phyloP scores from a whole-genome alignment of 1,140 invertebrate genomes.

The Drosophila gunungcola region DNA sequence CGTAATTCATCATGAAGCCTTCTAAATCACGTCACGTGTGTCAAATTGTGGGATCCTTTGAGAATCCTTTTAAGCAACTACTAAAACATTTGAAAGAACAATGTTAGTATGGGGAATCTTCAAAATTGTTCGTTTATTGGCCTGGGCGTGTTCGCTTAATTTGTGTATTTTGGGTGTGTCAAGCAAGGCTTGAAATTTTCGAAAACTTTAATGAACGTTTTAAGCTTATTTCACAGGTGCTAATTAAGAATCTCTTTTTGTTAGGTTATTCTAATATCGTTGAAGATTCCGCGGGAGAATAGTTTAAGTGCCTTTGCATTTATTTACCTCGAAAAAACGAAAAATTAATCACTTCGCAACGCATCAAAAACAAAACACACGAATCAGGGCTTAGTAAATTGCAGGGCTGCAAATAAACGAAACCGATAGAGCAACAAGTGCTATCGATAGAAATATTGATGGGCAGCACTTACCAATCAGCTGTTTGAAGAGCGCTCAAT shows the following conservation, averaged over 20 bases:
- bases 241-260: not conserved
- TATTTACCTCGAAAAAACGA: constrained; percentile 60
- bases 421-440: constrained; percentile 56
- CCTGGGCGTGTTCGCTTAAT: constrained; percentile 70
- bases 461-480: constrained; percentile 3
- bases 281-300: too few relatives aligned
- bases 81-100: not conserved
- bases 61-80: constrained; percentile 15
- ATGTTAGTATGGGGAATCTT: not conserved
- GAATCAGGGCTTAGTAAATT: constrained; percentile 30
- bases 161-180: constrained; percentile 75
- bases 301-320: not conserved
- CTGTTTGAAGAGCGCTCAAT: not conserved
- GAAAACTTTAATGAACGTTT: not conserved
- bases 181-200: constrained; percentile 50
- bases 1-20: constrained; percentile 87
- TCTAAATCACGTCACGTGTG: constrained; percentile 48
- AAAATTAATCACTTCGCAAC: constrained; percentile 49
- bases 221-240: not conserved
- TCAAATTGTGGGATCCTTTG: constrained; percentile 2
- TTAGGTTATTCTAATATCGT: not conserved
- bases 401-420: constrained; percentile 6
- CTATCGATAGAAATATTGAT: not conserved
- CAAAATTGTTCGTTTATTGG: not conserved
- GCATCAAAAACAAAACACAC: constrained; percentile 67